Percentiles rank a stretch among this genome's conserved stretches.
phyloP scores from a whole-genome alignment of 2,797 vertebrate species.

The Takifugu rubripes region DNA sequence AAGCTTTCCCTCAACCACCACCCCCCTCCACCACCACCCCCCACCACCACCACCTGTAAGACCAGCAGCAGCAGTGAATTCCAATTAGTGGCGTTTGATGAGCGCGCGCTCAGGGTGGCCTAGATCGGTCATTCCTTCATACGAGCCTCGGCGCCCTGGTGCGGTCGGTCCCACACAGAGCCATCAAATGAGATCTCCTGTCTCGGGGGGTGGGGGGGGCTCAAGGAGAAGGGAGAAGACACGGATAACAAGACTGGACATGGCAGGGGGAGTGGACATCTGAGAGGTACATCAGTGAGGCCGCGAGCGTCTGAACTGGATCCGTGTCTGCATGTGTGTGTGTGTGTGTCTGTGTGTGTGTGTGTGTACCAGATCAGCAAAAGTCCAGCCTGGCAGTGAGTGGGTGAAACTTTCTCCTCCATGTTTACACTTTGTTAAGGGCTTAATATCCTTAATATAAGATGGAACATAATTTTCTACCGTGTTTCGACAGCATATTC shows the following conservation, averaged over 20 bases:
- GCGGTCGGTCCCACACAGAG: conserved; percentile 50
- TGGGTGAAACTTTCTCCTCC: too few species aligned
- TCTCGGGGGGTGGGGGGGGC: conserved; percentile 25
- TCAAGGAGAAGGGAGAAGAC: conserved; percentile 23
- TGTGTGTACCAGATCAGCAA: background rate
- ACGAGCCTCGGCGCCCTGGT: conserved; percentile 38
- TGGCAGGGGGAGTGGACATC: conserved; percentile 24
- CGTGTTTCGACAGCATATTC: too few species aligned
- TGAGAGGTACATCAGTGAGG: conserved; percentile 32
- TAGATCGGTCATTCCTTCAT: conserved; percentile 61
- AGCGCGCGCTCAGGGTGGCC: conserved; percentile 59
- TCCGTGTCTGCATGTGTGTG: conserved; percentile 15
- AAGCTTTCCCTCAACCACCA: conserved; percentile 18
- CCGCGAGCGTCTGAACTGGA: conserved; percentile 39
- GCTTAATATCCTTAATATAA: too few species aligned
- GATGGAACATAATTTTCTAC: too few species aligned
- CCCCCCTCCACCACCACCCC: conserved; percentile 13
- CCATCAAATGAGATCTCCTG: conserved; percentile 50
- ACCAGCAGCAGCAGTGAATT: conserved; percentile 58
- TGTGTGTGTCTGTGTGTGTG: conserved; percentile 8
- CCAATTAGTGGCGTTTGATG: conserved; percentile 72
- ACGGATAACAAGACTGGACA: conserved; percentile 53
- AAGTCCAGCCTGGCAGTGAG: too few species aligned
- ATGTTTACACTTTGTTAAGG: too few species aligned
- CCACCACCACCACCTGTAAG: conserved; percentile 33